Conservation (phyloP, 2,888 invertebrate species). For the Caenorhabditis sp. region DNA sequence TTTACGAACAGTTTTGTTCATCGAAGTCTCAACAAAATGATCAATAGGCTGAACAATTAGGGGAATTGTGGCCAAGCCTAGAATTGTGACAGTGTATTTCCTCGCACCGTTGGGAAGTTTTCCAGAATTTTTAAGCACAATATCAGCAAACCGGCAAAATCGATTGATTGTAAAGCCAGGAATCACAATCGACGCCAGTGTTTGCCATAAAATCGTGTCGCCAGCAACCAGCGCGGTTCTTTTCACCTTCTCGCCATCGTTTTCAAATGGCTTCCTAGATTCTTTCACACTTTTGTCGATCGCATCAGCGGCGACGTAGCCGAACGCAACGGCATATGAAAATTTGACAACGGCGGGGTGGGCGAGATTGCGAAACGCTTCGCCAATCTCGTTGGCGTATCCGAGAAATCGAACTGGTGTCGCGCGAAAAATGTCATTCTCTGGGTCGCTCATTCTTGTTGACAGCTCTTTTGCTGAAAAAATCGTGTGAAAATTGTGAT, state of each 20-base stretch:
- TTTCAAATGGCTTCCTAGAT: slow-evolving; percentile 70
- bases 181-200: slow-evolving; percentile 85
- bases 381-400: slow-evolving; percentile 94
- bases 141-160: slow-evolving; percentile 75
- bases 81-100: slow-evolving; percentile 75
- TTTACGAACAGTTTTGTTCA: slow-evolving; percentile 62
- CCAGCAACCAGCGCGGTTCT: slow-evolving; percentile 74
- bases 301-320: slow-evolving; percentile 88
- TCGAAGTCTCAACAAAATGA: slow-evolving; percentile 75
- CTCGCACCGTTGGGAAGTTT: slow-evolving; percentile 74
- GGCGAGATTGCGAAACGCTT: slow-evolving; percentile 85
- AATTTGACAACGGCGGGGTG: slow-evolving; percentile 78
- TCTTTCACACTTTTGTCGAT: slow-evolving; percentile 80
- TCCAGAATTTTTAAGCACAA: slow-evolving; percentile 47
- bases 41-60: slow-evolving; percentile 92
- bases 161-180: slow-evolving; percentile 90
- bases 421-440: slow-evolving; percentile 82
- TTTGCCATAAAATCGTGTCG: slow-evolving; percentile 88
- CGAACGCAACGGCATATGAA: slow-evolving; percentile 83
- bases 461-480: too few relatives aligned
- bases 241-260: slow-evolving; percentile 27
- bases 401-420: slow-evolving; percentile 86
- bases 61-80: slow-evolving; percentile 86
- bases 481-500: too few relatives aligned
- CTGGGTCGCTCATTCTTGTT: slow-evolving; percentile 10